phyloP scores from a whole-genome alignment of 2,888 invertebrate genomes.

The Camponotus fellah region DNA sequence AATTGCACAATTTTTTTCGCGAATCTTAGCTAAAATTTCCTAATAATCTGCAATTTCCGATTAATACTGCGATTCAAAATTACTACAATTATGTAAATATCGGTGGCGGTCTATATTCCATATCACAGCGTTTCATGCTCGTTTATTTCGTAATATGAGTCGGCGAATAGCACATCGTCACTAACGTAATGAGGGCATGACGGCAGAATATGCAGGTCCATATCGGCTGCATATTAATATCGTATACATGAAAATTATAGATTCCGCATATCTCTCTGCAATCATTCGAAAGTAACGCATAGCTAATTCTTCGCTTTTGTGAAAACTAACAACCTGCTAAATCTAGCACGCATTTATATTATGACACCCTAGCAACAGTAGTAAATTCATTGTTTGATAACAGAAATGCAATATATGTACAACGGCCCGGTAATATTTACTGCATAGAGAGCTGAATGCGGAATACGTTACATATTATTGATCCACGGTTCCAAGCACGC shows the following conservation, averaged over 20 bases:
- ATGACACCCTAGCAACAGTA: neutral
- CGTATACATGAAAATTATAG: slow-evolving; percentile 63
- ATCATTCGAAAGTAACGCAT: slow-evolving; percentile 70
- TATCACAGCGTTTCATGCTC: slow-evolving; percentile 70
- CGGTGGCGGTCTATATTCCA: slow-evolving; percentile 66
- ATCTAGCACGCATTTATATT: slow-evolving; percentile 20
- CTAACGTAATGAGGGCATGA: slow-evolving; percentile 63
- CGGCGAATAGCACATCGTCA: slow-evolving; percentile 77
- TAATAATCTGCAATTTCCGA: slow-evolving; percentile 36
- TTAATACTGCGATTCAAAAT: slow-evolving; percentile 55
- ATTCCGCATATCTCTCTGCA: slow-evolving; percentile 70
- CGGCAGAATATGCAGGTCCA: slow-evolving; percentile 60
- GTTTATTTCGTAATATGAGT: slow-evolving; percentile 80
- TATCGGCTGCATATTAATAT: slow-evolving; percentile 65
- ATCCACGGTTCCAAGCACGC: neutral
- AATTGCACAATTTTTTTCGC: neutral
- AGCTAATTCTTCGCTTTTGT: slow-evolving; percentile 46
- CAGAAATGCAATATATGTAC: neutral
- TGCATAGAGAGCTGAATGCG: neutral
- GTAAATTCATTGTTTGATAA: slow-evolving; percentile 12
- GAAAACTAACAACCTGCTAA: slow-evolving; percentile 19
- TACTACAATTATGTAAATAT: slow-evolving; percentile 78
- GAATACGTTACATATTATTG: neutral
- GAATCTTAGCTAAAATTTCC: slow-evolving; percentile 25
- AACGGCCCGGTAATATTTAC: slow-evolving; percentile 12